A percentile compares a stretch with the other conserved stretches of the same genome.
These are phyloP conservation scores for Paramormyrops hopkinsi DNA, from an alignment of 2,797 vertebrate species.

Conservation along the genomic window DNA sequence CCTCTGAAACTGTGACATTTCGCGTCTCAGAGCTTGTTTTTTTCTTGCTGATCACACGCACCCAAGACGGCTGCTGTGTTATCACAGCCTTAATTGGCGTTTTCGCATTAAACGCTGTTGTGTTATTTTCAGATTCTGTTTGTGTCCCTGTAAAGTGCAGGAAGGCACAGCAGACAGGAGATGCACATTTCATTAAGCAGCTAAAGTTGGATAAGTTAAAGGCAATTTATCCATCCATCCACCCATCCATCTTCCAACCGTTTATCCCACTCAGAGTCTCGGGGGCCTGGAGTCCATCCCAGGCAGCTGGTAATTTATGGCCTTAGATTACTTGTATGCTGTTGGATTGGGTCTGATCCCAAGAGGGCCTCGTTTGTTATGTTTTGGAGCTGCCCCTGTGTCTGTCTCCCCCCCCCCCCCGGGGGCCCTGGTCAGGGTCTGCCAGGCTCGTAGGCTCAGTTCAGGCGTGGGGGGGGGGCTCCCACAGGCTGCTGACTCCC, in stretches of 20 bases:
- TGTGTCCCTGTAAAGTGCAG: background rate
- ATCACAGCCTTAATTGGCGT: background rate
- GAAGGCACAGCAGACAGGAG: background rate
- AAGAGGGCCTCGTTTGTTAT: background rate
- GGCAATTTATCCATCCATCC: constrained; percentile 3
- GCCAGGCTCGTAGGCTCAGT: background rate
- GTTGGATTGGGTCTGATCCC: background rate
- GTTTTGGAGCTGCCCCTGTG: background rate
- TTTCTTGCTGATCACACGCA: background rate
- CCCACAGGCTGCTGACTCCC: constrained; percentile 36
- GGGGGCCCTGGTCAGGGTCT: background rate
- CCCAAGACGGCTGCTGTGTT: background rate
- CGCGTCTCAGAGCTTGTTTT: background rate
- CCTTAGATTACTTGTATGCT: background rate
- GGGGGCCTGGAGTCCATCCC: background rate
- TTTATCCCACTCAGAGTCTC: background rate
- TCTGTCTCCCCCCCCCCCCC: background rate
- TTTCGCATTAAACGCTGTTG: too few species aligned
- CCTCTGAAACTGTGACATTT: background rate
- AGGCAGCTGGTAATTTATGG: background rate
- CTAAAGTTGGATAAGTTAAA: constrained; percentile 1
- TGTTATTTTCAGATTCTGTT: background rate
- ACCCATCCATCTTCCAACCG: background rate
- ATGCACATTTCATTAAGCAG: constrained; percentile 6
- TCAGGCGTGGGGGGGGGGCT: background rate